Conservation (phyloP, 2,113 vertebrate species). For the Tragelaphus imberbis region DNA sequence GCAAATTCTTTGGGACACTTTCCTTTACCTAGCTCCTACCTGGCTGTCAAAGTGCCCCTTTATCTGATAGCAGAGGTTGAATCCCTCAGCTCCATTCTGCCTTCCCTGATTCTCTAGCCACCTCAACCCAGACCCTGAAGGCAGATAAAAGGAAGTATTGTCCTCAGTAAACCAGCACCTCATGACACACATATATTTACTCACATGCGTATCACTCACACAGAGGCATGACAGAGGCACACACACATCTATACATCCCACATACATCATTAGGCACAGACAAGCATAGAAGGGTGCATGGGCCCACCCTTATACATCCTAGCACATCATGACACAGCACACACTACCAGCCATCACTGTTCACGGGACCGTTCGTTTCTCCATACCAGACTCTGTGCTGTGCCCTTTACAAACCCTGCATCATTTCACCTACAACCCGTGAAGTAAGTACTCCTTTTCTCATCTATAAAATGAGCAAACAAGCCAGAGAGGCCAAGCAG, state of each 20-base stretch:
- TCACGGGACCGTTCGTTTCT: no score
- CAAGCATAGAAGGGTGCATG: not conserved
- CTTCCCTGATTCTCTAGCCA: not conserved
- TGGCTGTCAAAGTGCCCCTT: not conserved
- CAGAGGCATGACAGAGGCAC: not conserved
- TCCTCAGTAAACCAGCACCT: no score
- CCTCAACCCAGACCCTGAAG: not conserved
- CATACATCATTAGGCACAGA: not conserved
- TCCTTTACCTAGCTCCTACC: not conserved
- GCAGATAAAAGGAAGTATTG: not conserved
- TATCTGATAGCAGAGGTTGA: not conserved
- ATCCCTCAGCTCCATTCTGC: not conserved
- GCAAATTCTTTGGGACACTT: not conserved
- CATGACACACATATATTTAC: no score
- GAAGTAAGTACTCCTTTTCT: not conserved
- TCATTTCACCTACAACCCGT: accelerated
- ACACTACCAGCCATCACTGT: accelerated
- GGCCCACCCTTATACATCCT: no score
- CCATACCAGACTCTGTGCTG: not conserved
- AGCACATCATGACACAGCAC: accelerated
- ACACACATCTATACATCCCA: not conserved
- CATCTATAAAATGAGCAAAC: not conserved
- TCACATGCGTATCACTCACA: not conserved
- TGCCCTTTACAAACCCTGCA: not conserved
- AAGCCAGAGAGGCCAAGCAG: not conserved